These are phyloP conservation scores for Tetrax tetrax DNA, from an alignment of 2,113 vertebrate genomes.

Conservation along the genomic window DNA sequence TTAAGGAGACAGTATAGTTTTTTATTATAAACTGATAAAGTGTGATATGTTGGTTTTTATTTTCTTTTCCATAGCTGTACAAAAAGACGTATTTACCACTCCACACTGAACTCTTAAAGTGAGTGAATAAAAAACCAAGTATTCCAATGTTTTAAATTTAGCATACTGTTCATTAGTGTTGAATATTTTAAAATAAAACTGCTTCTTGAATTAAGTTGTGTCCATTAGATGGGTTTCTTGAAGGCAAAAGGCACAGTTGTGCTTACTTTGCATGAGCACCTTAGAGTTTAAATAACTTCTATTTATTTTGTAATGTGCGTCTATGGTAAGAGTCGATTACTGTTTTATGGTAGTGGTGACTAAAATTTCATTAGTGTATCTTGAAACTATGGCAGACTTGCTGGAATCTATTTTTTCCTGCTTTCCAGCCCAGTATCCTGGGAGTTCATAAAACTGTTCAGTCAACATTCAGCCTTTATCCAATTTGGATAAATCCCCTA, in stretches of 20 bases:
- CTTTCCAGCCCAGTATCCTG: background rate
- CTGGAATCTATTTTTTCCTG: background rate
- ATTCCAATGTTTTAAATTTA: background rate
- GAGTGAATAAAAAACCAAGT: background rate
- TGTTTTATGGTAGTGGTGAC: background rate
- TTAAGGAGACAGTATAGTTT: background rate
- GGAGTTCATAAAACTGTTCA: background rate
- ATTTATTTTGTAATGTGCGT: background rate
- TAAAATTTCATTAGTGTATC: background rate
- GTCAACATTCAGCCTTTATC: background rate
- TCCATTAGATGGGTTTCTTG: background rate
- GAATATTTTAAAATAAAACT: background rate
- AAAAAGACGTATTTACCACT: background rate
- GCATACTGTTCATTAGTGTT: background rate
- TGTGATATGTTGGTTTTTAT: background rate
- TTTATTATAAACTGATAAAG: background rate
- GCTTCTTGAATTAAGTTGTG: background rate
- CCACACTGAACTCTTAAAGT: background rate
- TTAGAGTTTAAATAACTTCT: background rate
- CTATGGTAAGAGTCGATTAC: background rate
- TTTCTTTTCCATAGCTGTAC: background rate
- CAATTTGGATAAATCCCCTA: background rate
- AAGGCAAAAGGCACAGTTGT: background rate
- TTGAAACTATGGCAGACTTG: background rate
- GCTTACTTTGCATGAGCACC: background rate